Base-by-base conservation (phyloP, 2,113 vertebrate species). In the Pedionomus torquatus region DNA sequence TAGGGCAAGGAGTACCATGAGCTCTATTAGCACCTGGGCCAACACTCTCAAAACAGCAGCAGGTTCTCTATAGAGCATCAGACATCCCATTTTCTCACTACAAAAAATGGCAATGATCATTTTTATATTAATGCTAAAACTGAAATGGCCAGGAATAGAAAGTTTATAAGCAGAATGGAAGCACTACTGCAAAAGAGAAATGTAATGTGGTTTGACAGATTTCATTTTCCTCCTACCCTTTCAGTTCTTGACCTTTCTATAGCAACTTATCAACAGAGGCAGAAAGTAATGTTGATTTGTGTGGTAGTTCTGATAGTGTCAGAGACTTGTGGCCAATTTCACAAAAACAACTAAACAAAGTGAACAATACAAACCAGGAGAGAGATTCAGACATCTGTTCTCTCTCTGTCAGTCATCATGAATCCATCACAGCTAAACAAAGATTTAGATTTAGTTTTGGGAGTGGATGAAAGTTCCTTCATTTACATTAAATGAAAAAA, bases 161-260 rank as follows among this genome's bases (percentile, higher is more conserved):
- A 41, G 39, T 72, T 93, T 72, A 57, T 76, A 65, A 31, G 66
- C 43, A 37, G 68, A 64, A 52, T 39, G 31, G 80, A 4, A 76
- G 39, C 55, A 91, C 1, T 72, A 77, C 77, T 85, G 86, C n/a
- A 69, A 76, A 87, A 79, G 41, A 78, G 69, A 76, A 96, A 92
- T 57, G 44, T 72, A 89, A 78, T 52, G 72, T 52, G 17, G 61
- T 92, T 91, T 87, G 83, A 83, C 41, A 79, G 83, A 81, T 82
- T 91, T 79, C 2, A 82, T 91, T 91, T 94, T 92, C 80, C 48
- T 90, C 69, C 89, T 79, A 57, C 57, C 74, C 31, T 81, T 94
- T 87, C 60, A 60, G 52, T 69, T 91, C 86, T 76, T 92, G 92
- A 95, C 95, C 86, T 95, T 93, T 90, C 74, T 61, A 44, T 20